A percentile compares a stretch with the other conserved stretches of the same genome.
These are phyloP conservation scores for Knipowitschia caucasica DNA, from an alignment of 2,797 vertebrate genomes.

Conservation along the genomic window DNA sequence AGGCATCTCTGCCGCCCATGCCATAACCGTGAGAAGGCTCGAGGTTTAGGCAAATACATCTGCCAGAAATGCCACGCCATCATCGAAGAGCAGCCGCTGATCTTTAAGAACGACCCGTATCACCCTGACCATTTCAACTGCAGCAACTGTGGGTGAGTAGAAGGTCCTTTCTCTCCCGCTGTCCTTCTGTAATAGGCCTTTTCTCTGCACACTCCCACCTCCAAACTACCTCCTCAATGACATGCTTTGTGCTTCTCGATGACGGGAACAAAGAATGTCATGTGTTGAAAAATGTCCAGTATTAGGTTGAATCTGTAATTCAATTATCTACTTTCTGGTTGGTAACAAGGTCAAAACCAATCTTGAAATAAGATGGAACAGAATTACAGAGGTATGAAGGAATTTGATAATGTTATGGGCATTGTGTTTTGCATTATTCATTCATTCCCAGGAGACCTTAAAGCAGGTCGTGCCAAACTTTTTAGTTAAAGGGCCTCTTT, in stretches of 20 bases:
- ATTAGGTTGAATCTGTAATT: no score
- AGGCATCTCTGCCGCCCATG: constrained; percentile 96
- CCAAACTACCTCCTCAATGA: neutral
- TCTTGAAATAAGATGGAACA: no score
- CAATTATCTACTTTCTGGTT: no score
- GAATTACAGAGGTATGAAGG: no score
- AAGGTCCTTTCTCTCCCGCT: neutral
- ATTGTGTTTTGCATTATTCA: no score
- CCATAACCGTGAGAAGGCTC: constrained; percentile 93
- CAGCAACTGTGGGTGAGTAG: constrained; percentile 89
- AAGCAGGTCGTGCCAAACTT: no score
- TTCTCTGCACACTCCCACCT: neutral
- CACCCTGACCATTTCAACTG: constrained; percentile 99
- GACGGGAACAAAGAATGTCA: no score
- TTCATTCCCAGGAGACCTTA: no score
- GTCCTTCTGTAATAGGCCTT: neutral
- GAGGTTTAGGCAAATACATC: constrained; percentile 88
- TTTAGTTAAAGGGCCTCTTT: no score
- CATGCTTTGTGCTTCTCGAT: neutral
- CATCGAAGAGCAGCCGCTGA: constrained; percentile 93
- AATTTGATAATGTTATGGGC: no score
- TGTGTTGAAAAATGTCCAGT: no score
- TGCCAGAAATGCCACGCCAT: constrained; percentile 97
- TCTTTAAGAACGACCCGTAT: constrained; percentile 97
- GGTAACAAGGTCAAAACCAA: no score